Evolutionary conservation across 2,888 invertebrate species (phyloP).

Genomic region (Leuctra nigra): DNA sequence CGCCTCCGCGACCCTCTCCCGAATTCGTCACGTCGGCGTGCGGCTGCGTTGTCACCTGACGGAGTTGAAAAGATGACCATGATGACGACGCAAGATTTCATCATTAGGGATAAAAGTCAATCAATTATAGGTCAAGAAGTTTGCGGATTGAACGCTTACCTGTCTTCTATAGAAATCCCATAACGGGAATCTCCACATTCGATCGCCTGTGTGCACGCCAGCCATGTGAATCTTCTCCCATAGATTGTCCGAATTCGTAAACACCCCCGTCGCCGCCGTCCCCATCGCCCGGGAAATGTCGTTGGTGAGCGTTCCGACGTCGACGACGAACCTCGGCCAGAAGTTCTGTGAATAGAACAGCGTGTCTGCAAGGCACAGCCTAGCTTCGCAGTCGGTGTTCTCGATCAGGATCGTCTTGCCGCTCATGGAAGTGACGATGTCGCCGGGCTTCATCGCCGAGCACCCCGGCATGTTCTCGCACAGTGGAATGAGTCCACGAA

Average conservation of each 20-base stretch:
- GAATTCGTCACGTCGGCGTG: constrained; percentile 60
- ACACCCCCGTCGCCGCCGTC: constrained; percentile 55
- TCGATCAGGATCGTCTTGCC: constrained; percentile 65
- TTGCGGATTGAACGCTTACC: constrained; percentile 41
- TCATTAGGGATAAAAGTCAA: too few relatives aligned
- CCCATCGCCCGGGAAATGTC: constrained; percentile 54
- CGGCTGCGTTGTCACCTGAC: constrained; percentile 3
- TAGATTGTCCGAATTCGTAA: constrained; percentile 48
- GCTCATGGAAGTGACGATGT: constrained; percentile 62
- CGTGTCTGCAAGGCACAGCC: constrained; percentile 64
- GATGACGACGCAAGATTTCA: neutral
- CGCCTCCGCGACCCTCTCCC: constrained; percentile 52
- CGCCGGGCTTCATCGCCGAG: constrained; percentile 60
- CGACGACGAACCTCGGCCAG: constrained; percentile 51
- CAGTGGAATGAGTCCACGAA: constrained; percentile 56
- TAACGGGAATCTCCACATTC: constrained; percentile 65
- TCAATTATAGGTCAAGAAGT: too few relatives aligned
- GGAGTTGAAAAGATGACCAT: constrained; percentile 31
- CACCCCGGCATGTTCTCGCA: constrained; percentile 65
- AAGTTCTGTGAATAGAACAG: constrained; percentile 57
- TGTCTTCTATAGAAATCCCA: constrained; percentile 54
- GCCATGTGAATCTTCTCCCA: constrained; percentile 50
- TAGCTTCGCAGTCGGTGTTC: constrained; percentile 68
- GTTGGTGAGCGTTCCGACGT: constrained; percentile 62
- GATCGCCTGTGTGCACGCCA: constrained; percentile 54